These are phyloP conservation scores for Callyntrura sp. DNA, from an alignment of 2,888 invertebrate genomes.

Conservation along the genomic window DNA sequence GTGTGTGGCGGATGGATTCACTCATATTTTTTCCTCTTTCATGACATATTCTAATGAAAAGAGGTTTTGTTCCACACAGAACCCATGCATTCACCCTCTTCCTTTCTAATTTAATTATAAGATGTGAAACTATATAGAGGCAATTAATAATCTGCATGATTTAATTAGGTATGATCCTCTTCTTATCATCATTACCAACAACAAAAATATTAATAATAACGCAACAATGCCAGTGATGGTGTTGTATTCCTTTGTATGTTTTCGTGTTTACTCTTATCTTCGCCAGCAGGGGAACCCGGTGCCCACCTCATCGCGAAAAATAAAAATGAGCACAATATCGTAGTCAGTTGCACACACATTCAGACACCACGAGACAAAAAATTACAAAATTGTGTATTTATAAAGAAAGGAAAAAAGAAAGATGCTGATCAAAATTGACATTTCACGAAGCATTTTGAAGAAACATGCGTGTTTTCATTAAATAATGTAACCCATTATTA, in stretches of 20 bases:
- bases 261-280: slow-evolving; percentile 18
- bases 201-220: neutral
- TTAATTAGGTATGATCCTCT: slow-evolving; percentile 70
- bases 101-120: slow-evolving; percentile 77
- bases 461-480: slow-evolving; percentile 51
- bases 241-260: neutral
- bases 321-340: slow-evolving; percentile 46
- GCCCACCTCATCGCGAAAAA: slow-evolving; percentile 31
- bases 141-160: slow-evolving; percentile 79
- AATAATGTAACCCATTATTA: slow-evolving; percentile 25
- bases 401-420: slow-evolving; percentile 35
- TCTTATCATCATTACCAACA: slow-evolving; percentile 22
- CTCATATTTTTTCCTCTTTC: slow-evolving; percentile 31
- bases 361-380: slow-evolving; percentile 7
- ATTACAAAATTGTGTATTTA: neutral
- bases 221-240: neutral
- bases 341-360: slow-evolving; percentile 36
- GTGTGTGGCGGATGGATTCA: slow-evolving; percentile 50
- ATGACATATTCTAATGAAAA: slow-evolving; percentile 60
- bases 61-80: slow-evolving; percentile 40
- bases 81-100: slow-evolving; percentile 53
- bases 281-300: neutral
- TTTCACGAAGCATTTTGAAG: slow-evolving; percentile 50
- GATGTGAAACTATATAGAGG: slow-evolving; percentile 71
- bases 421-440: slow-evolving; percentile 59